A percentile compares a stretch with the other conserved stretches of the same genome.
phyloP scores from a whole-genome alignment of 2,888 invertebrate genomes.

The Coenonympha arcania region DNA sequence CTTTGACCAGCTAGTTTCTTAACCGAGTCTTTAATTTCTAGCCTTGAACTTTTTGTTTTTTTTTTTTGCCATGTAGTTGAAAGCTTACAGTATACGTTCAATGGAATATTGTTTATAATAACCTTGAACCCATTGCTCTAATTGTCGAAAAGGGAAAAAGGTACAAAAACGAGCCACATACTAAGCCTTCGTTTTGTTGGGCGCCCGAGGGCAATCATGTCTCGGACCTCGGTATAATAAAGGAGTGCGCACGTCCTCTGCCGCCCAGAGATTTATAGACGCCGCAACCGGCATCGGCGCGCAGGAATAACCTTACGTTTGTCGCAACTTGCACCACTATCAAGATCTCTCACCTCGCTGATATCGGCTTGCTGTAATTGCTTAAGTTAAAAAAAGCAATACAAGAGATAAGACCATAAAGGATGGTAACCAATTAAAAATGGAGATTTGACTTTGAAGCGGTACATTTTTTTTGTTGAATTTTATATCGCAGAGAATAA shows the following conservation, averaged over 20 bases:
- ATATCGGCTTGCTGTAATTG: constrained; percentile 47
- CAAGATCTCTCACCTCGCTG: constrained; percentile 37
- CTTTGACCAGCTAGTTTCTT: too few relatives aligned
- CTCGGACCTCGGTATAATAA: constrained; percentile 68
- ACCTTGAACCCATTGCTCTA: constrained; percentile 21
- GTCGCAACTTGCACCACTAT: constrained; percentile 66
- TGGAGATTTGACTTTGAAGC: background rate
- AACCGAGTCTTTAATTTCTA: too few relatives aligned
- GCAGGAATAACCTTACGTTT: constrained; percentile 52
- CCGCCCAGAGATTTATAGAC: constrained; percentile 61
- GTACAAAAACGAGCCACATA: constrained; percentile 42
- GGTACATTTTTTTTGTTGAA: too few relatives aligned
- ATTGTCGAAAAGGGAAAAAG: constrained; percentile 28
- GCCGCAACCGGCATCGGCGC: constrained; percentile 49
- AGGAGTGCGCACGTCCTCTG: constrained; percentile 63
- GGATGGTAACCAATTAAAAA: background rate
- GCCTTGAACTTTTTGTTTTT: too few relatives aligned
- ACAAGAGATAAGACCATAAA: background rate
- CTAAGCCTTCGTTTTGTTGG: constrained; percentile 63
- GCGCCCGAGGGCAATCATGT: constrained; percentile 70
- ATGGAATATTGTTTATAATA: constrained; percentile 16
- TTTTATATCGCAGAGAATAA: too few relatives aligned
- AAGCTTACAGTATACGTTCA: constrained; percentile 2
- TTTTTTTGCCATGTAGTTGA: too few relatives aligned
- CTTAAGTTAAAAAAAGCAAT: constrained; percentile 29